phyloP scores from a whole-genome alignment of 2,888 invertebrate genomes.

The Lepidochrysops patricia region DNA sequence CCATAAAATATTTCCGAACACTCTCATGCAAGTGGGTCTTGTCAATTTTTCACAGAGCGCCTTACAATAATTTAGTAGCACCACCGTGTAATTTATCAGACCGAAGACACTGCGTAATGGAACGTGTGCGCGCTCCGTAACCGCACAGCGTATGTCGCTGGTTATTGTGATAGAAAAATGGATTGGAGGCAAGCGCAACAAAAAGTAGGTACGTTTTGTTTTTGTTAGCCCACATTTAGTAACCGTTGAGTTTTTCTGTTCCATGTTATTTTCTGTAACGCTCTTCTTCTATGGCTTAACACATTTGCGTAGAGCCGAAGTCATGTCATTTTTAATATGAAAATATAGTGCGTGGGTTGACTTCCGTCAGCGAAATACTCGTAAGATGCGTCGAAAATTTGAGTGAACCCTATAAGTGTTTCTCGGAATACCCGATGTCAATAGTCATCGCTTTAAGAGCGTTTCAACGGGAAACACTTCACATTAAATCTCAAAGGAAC shows the following conservation, averaged over 20 bases:
- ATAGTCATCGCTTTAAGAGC: too few relatives aligned
- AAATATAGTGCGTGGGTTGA: too few relatives aligned
- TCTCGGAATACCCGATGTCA: not conserved
- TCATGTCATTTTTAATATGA: too few relatives aligned
- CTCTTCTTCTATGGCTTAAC: too few relatives aligned
- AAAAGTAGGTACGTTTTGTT: conserved; percentile 8
- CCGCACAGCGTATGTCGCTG: conserved; percentile 22
- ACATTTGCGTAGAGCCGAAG: too few relatives aligned
- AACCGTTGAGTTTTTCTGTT: too few relatives aligned
- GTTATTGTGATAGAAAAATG: conserved; percentile 22
- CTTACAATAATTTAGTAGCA: conserved; percentile 28
- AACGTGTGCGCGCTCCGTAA: conserved; percentile 26
- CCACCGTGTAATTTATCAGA: conserved; percentile 27
- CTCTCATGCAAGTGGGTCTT: conserved; percentile 14
- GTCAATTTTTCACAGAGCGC: conserved; percentile 26
- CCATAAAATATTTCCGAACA: conserved; percentile 14
- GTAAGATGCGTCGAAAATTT: too few relatives aligned
- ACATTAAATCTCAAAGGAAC: not conserved
- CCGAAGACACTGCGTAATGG: conserved; percentile 30
- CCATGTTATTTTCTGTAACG: too few relatives aligned
- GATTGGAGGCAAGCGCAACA: conserved; percentile 14
- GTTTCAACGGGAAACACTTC: too few relatives aligned
- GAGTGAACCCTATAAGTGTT: too few relatives aligned
- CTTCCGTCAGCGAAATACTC: too few relatives aligned
- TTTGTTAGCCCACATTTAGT: too few relatives aligned